Evolutionary conservation across 2,888 invertebrate genomes (phyloP).

Genomic region (Halictus ligatus): DNA sequence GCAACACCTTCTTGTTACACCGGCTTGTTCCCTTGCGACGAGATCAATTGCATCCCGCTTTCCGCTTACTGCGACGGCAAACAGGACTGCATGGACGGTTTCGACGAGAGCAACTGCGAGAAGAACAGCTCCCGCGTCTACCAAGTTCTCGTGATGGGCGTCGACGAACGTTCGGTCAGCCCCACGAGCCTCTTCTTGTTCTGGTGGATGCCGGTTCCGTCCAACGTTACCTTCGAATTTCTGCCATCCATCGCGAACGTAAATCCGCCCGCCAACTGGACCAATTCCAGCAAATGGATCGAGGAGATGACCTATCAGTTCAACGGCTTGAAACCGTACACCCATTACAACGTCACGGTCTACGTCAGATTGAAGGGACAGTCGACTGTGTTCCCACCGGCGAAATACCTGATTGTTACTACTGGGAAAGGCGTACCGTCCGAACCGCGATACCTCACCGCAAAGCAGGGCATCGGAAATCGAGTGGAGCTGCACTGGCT

Average conservation of each 20-base stretch:
- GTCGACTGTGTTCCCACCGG: constrained; percentile 87
- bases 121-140: constrained; percentile 84
- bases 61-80: constrained; percentile 88
- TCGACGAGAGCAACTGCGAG: constrained; percentile 89
- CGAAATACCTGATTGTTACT: constrained; percentile 86
- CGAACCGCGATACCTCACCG: constrained; percentile 88
- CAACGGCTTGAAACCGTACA: constrained; percentile 88
- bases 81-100: constrained; percentile 90
- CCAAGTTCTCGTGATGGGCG: constrained; percentile 87
- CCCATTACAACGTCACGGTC: constrained; percentile 92
- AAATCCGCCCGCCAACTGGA: constrained; percentile 86
- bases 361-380: constrained; percentile 88
- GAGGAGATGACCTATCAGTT: constrained; percentile 87
- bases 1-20: constrained; percentile 85
- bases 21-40: constrained; percentile 87
- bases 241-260: constrained; percentile 88
- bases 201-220: constrained; percentile 87
- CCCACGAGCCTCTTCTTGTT: constrained; percentile 88
- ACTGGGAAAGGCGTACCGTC: constrained; percentile 90
- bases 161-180: constrained; percentile 88
- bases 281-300: constrained; percentile 87
- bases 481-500: constrained; percentile 90
- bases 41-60: constrained; percentile 87
- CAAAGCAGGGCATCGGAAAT: constrained; percentile 88
- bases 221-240: constrained; percentile 86